phyloP scores from a whole-genome alignment of 2,888 invertebrate genomes.

The Troides oblongomaculatus region DNA sequence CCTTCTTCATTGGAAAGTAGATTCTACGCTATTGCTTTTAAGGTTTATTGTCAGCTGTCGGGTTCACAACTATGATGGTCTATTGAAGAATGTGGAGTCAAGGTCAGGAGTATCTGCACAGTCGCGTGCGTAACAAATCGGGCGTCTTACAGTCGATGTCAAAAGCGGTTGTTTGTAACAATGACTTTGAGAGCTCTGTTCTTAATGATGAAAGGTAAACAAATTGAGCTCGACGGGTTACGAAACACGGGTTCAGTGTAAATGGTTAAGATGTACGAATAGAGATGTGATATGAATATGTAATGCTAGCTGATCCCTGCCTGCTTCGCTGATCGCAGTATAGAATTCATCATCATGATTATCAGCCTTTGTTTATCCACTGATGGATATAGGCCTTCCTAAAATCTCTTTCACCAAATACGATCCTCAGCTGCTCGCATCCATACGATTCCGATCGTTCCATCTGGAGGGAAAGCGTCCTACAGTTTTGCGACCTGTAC shows the following conservation, averaged over 20 bases:
- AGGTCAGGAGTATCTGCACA: slow-evolving; percentile 24
- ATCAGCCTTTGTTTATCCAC: too few species aligned
- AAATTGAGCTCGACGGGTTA: background rate
- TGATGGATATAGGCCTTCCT: too few species aligned
- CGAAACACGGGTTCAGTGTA: background rate
- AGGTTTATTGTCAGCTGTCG: background rate
- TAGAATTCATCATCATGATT: too few species aligned
- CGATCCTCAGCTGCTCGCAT: too few species aligned
- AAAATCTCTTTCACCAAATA: too few species aligned
- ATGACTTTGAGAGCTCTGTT: slow-evolving; percentile 25
- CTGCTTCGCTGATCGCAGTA: too few species aligned
- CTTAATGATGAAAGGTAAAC: slow-evolving; percentile 1
- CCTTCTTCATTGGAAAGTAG: slow-evolving; percentile 4
- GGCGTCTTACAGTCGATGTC: slow-evolving; percentile 23
- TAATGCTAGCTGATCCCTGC: too few species aligned
- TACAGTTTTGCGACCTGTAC: too few species aligned
- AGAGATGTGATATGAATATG: too few species aligned
- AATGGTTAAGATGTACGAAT: background rate
- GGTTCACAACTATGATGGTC: slow-evolving; percentile 1
- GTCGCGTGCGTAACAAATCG: slow-evolving; percentile 28
- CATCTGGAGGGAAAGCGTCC: too few species aligned
- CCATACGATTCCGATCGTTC: too few species aligned
- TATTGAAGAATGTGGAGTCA: slow-evolving; percentile 27
- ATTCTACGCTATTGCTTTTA: background rate
- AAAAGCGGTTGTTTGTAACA: slow-evolving; percentile 28